Evolutionary conservation across 2,888 invertebrate genomes (phyloP), one percentile per base, ranked within the genome.

Genomic region (Mermis nigrescens): DNA sequence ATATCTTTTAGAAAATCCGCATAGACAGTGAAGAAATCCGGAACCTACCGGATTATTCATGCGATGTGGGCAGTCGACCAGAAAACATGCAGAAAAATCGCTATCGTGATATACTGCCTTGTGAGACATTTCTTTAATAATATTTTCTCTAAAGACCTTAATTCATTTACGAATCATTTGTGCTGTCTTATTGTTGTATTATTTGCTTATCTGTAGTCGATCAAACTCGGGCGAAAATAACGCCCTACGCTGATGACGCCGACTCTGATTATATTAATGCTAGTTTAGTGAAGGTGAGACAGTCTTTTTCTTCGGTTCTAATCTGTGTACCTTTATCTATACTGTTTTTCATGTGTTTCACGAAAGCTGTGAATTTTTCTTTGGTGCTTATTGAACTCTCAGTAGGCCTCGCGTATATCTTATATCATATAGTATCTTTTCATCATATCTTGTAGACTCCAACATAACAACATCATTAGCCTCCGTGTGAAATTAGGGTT

Each of bases 251-350:
- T 19, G 55, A 45, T 1, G 55, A 54, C 7, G 24, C 19, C 24
- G 51, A 48, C 24, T 22, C 51, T 7, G 66, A 67, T 46, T 70
- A 69, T 61, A 65, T 69, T 22, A 69, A 69, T 60, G 69, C 70
- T 0, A 68, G 67, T 2, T 63, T 66, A 2, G 61, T 65, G 19
- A 68, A 69, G 63, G 65, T 65, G 29, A 22, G 56, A 46, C 12
- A 7, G 38, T 38, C 19, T 7, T 48, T 48, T 48, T 7, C 24
- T 48, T 48, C 24, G 7, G 26, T 48, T 48, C 7, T 12, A 48
- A n/a, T n/a, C n/a, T n/a, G n/a, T n/a, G n/a, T n/a, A n/a, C n/a
- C n/a, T n/a, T n/a, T n/a, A n/a, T n/a, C n/a, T n/a, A n/a, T n/a
- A n/a, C n/a, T n/a, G n/a, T n/a, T n/a, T n/a, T n/a, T n/a, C n/a